Evolutionary conservation across 2,888 invertebrate genomes (phyloP), one percentile per base, ranked within the genome.

Genomic region (Allolobophora icterica): DNA sequence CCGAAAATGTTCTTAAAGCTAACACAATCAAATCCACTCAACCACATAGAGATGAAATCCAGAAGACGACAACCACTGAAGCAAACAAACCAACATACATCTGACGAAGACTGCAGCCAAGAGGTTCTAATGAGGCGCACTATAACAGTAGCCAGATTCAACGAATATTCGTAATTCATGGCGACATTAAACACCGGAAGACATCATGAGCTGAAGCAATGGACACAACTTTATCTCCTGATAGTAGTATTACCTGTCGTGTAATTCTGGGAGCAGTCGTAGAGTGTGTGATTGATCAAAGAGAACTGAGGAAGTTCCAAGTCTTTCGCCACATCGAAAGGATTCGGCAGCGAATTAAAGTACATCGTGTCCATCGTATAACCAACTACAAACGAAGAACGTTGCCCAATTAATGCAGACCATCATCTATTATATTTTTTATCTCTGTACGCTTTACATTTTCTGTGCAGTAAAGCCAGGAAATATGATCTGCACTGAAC

Each of bases 331-430:
- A 84, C 84, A 35, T 93, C 92, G 35, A 93, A 92, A 8, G 93
- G 92, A 11, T 71, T 90, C 1, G 90, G 84, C 17, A 93, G 90
- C 92, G 92, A 92, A 17, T 90, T 84, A 90, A 92, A 93, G 83
- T 92, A 92, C 90, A 93, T 91, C 45, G 91, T 91, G 52, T 93
- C 92, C 92, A 93, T 93, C 30, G 93, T 93, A 91, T 92, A 92
- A 24, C 92, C 92, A 90, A 93, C 93, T 93, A 91, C 8, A 30
- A 34, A 17, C 1, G 87, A 84, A 21, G 30, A 87, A 71, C 17
- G 45, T 45, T 45, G 45, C 19, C 45, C 8, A 45, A 45, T 45
- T 45, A 5, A 5, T 45, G 45, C 45, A 11, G 15, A 45, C 45
- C 45, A 5, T 45, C 45, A 45, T 45, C 45, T 45, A 45, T 45